Percentiles rank a stretch among this genome's conserved stretches.
Evolutionary conservation across 30 jellyfish, hydroid and myxozoan species (phyloP).

Genomic region (Sanderia malayensis): DNA sequence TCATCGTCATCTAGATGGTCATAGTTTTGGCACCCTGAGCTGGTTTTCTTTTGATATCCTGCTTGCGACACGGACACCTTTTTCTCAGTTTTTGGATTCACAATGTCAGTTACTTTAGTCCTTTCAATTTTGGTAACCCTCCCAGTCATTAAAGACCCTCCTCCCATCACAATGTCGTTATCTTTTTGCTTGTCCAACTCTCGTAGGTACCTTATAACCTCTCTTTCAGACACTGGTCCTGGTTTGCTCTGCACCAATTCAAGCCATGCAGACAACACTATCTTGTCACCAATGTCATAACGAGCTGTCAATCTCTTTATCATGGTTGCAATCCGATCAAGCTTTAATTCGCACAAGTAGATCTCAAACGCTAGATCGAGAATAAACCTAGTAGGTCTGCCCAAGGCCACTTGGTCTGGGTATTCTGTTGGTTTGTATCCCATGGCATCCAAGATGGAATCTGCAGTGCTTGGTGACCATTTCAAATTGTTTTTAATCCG

Average conservation of each 20-base stretch:
- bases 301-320: not conserved
- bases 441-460: constrained; percentile 22
- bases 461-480: constrained; percentile 28
- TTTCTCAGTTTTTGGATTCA: too few relatives aligned
- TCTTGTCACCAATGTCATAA: not conserved
- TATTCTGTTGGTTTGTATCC: constrained; percentile 26
- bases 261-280: constrained; percentile 13
- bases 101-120: too few relatives aligned
- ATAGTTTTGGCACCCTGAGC: too few relatives aligned
- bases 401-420: constrained; percentile 22
- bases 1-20: too few relatives aligned
- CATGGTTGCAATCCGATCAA: constrained; percentile 13
- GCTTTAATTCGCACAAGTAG: constrained; percentile 15
- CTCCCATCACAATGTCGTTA: too few relatives aligned
- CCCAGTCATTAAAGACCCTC: too few relatives aligned
- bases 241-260: not conserved
- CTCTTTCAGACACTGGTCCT: not conserved
- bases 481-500: constrained; percentile 26
- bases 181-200: too few relatives aligned
- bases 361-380: constrained; percentile 41
- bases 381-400: constrained; percentile 8
- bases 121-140: too few relatives aligned
- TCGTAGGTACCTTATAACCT: too few relatives aligned
- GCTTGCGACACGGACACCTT: too few relatives aligned
- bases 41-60: too few relatives aligned